These are phyloP conservation scores for Yponomeuta cagnagella DNA, from an alignment of 2,888 invertebrate species.

Conservation along the genomic window DNA sequence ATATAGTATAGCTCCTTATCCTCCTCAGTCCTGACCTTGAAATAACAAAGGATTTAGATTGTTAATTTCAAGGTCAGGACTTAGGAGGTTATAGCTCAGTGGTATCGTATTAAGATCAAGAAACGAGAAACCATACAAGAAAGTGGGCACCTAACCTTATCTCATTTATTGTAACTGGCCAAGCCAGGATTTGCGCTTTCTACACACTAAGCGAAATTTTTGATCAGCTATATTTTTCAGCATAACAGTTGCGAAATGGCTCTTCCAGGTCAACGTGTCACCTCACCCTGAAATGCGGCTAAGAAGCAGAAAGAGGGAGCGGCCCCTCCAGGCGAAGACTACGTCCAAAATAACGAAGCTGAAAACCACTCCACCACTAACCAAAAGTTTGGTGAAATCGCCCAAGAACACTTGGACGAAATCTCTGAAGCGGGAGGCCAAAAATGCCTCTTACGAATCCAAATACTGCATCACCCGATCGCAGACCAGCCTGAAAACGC, in stretches of 20 bases:
- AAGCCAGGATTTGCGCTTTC: no score
- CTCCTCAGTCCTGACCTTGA: no score
- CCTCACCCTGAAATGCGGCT: constrained; percentile 77
- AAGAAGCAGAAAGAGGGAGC: constrained; percentile 80
- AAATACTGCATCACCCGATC: constrained; percentile 54
- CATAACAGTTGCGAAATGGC: not conserved
- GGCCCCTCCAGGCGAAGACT: constrained; percentile 62
- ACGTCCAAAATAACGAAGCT: constrained; percentile 41
- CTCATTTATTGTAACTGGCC: no score
- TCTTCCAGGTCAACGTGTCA: constrained; percentile 46
- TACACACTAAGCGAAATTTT: no score
- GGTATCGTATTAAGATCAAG: no score
- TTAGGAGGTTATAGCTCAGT: no score
- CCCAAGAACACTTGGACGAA: constrained; percentile 52
- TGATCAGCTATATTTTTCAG: not conserved
- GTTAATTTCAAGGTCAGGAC: no score
- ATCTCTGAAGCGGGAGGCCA: constrained; percentile 45
- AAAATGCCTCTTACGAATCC: constrained; percentile 48
- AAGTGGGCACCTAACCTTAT: no score
- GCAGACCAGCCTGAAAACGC: constrained; percentile 52
- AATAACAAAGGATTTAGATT: no score
- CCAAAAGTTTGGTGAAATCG: constrained; percentile 38
- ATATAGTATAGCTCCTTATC: no score
- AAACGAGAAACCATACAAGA: no score
- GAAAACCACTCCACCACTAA: constrained; percentile 42